Percentiles rank a stretch among this genome's conserved stretches.
Evolutionary conservation across 37 sponge, comb jelly and placozoan genomes (phyloP).

Genomic region (Sycon ciliatum): DNA sequence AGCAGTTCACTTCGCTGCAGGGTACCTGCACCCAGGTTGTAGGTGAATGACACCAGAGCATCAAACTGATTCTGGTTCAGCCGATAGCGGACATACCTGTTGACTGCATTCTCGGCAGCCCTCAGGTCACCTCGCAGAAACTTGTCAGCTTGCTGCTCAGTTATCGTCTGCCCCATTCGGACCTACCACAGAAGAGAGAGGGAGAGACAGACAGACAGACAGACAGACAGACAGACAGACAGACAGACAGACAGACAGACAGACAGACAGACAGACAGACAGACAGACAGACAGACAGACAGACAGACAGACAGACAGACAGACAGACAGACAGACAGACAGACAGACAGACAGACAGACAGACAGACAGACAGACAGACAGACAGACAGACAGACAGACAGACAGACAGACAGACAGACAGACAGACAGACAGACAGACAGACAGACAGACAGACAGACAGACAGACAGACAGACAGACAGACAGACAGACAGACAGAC

Average conservation of each 20-base stretch:
- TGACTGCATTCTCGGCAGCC: too few relatives aligned
- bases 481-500: constrained; percentile 5
- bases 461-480: constrained; percentile 5
- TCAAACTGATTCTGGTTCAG: too few relatives aligned
- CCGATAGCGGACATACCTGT: too few relatives aligned
- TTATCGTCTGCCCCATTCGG: too few relatives aligned
- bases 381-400: constrained; percentile 5
- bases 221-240: neutral
- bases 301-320: constrained; percentile 5
- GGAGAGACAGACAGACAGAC: neutral
- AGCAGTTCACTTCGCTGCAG: too few relatives aligned
- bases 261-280: constrained; percentile 5
- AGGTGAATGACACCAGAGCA: too few relatives aligned
- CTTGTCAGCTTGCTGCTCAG: too few relatives aligned
- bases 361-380: constrained; percentile 5
- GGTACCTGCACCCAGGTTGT: too few relatives aligned
- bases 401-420: constrained; percentile 5
- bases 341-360: constrained; percentile 5
- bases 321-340: constrained; percentile 5
- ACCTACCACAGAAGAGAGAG: too few relatives aligned
- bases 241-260: neutral
- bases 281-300: constrained; percentile 5
- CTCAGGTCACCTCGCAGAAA: too few relatives aligned
- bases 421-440: constrained; percentile 5
- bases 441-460: constrained; percentile 5